Evolutionary conservation across 2,888 invertebrate genomes (phyloP).

Genomic region (Phengaris arion): DNA sequence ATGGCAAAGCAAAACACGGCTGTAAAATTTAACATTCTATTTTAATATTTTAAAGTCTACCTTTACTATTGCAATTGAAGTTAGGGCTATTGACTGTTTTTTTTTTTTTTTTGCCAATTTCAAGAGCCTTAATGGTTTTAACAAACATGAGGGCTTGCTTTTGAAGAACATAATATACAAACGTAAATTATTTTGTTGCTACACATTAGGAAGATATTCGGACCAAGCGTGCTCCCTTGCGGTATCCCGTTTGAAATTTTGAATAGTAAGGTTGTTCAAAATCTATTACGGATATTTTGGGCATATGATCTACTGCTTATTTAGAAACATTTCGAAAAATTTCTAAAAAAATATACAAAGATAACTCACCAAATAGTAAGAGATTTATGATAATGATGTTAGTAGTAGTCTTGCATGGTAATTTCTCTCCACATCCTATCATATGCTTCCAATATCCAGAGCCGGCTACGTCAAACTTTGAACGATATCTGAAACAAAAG

Average conservation of each 20-base stretch:
- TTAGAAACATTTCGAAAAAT: too few relatives aligned
- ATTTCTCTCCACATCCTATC: slow-evolving; percentile 49
- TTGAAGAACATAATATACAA: too few relatives aligned
- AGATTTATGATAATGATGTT: slow-evolving; percentile 50
- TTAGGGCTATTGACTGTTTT: too few relatives aligned
- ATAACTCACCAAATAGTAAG: slow-evolving; percentile 54
- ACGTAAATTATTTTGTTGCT: not conserved
- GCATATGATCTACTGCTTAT: too few relatives aligned
- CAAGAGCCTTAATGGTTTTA: too few relatives aligned
- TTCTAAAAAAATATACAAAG: not conserved
- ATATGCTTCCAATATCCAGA: slow-evolving; percentile 48
- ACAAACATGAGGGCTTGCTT: too few relatives aligned
- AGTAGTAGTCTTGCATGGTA: slow-evolving; percentile 47
- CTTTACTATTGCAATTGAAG: not conserved
- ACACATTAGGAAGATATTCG: not conserved
- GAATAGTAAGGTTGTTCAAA: too few relatives aligned
- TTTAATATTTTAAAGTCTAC: not conserved
- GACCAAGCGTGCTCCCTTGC: not conserved
- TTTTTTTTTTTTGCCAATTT: too few relatives aligned
- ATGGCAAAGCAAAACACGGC: slow-evolving; percentile 50
- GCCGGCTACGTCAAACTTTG: slow-evolving; percentile 42
- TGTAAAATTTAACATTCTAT: slow-evolving; percentile 43
- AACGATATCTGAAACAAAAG: slow-evolving; percentile 51
- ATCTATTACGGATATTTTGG: too few relatives aligned
- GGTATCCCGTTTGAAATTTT: too few relatives aligned